Conservation (phyloP, 2,113 vertebrate species). For the Prionailurus bengalensis region DNA sequence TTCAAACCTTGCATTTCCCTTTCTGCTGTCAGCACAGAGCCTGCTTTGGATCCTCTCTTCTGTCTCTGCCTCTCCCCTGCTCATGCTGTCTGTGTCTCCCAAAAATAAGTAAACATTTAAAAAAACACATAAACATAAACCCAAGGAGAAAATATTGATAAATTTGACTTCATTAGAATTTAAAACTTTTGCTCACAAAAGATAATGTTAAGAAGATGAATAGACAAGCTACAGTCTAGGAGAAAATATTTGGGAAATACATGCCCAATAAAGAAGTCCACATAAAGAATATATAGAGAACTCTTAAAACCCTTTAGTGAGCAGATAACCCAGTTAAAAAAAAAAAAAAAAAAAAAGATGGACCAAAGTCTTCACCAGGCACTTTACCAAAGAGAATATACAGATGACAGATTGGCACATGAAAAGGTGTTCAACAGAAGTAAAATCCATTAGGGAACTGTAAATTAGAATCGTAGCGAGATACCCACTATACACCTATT, state of each 20-base stretch:
- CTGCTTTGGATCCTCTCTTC: no score
- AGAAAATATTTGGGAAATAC: background rate
- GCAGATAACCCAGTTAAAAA: background rate
- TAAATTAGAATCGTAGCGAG: constrained; percentile 4
- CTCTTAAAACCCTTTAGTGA: background rate
- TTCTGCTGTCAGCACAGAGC: no score
- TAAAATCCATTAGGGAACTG: background rate
- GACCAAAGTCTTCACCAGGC: background rate
- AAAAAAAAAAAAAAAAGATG: background rate
- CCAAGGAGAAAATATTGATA: background rate
- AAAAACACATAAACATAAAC: background rate
- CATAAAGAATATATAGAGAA: background rate
- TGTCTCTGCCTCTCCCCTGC: no score
- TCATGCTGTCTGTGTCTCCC: no score
- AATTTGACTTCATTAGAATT: constrained; percentile 1
- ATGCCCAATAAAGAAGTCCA: background rate
- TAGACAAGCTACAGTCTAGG: background rate
- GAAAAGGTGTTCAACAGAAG: background rate
- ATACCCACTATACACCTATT: background rate
- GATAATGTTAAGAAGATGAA: background rate
- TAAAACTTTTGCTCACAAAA: background rate
- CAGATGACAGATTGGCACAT: background rate
- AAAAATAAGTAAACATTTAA: no score
- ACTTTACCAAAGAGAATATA: background rate
- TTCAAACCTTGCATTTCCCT: no score